Evolutionary conservation across 2,888 invertebrate species (phyloP), one percentile per base, ranked within the genome.

Genomic region (Drosophila acutilabella): DNA sequence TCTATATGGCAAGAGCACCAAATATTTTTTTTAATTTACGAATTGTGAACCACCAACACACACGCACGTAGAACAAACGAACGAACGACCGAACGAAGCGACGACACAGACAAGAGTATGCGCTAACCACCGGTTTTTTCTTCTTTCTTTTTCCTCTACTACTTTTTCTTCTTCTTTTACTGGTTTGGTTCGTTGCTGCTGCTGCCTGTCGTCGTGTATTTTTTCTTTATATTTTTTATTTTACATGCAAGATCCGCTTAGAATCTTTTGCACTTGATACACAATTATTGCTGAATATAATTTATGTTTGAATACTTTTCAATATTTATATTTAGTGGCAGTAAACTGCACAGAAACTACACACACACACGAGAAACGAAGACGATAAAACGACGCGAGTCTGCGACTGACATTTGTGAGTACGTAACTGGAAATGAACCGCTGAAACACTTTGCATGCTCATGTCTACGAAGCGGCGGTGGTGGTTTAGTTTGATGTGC

Each of bases 81-180:
- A 77, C 51, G 61, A 75, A 68, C 61, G 66, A 74, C 62, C 65
- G 54, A 76, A 78, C 74, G 70, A 78, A 69, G 70, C 75, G 78
- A 69, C 81, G 80, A 70, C 59, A 71, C 75, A 75, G 52, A 84
- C 78, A 81, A 77, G 70, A 77, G 76, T 74, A 74, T 74, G 71
- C 74, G 77, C 71, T 74, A 87, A 90, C 91, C 90, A 91, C 90
- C 90, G 90, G 90, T 90, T 90, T 90, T 36, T 86, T 20, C 77
- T 72, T 70, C 53, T 64, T 78, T 66, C 79, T 80, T 80, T 74
- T 71, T 77, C 76, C 81, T 74, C 71, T 66, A 71, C 79, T 78
- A 58, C 74, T 77, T 74, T 78, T 74, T 77, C 62, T 74, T 64
- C 78, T 76, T 68, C 54, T 73, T 71, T 64, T 67, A 65, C 72